Base-by-base conservation (phyloP, 2,113 vertebrate genomes). In the Nicator chloris region DNA sequence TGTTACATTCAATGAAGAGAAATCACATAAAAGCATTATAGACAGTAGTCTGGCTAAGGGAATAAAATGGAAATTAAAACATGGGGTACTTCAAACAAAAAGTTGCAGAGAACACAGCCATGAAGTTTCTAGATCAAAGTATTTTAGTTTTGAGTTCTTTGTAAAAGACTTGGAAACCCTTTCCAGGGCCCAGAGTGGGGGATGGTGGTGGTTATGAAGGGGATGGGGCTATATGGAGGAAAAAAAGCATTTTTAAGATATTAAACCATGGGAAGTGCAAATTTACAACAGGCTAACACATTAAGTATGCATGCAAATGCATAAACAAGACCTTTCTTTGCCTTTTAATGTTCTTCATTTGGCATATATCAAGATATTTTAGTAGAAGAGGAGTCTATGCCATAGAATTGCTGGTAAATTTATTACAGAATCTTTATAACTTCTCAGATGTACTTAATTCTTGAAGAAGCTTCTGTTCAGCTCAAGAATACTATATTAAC, bases 151-250 rank as follows among this genome's bases (percentile, higher is more conserved):
- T 70, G 6, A 26, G 2, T 50, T 77, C 12, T 44, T 69, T 51
- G 26, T 72, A 60, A 39, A 68, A 65, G 20, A 53, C 16, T 54
- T 68, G 6, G 3, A 71, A 76, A 61, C 2, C 5, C 13, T 94
- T 95, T 13, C 19, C 5, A 6, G 9, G 7, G 24, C 7, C 15
- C 0, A 1, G 7, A 7, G 11, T 21, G 3, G 4, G 6, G 4
- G 14, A 7, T 11, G 18, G 11, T n/a, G 28, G 4, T 33, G n/a
- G 39, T 45, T 3, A 3, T 47, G 15, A n/a, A 65, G 10, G 3
- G 1, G 27, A 44, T 37, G 18, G 11, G 6, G 1, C 7, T 18
- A 8, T 18, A 6, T 22, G 22, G 15, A 40, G 35, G 15, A 21
- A 51, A 37, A 45, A 13, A 33, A 16, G 3, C 3, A 42, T 68